Percentiles rank a stretch among this genome's conserved stretches.
Evolutionary conservation across 1,140 invertebrate species (phyloP).

Genomic region (Drosophila sucinea): DNA sequence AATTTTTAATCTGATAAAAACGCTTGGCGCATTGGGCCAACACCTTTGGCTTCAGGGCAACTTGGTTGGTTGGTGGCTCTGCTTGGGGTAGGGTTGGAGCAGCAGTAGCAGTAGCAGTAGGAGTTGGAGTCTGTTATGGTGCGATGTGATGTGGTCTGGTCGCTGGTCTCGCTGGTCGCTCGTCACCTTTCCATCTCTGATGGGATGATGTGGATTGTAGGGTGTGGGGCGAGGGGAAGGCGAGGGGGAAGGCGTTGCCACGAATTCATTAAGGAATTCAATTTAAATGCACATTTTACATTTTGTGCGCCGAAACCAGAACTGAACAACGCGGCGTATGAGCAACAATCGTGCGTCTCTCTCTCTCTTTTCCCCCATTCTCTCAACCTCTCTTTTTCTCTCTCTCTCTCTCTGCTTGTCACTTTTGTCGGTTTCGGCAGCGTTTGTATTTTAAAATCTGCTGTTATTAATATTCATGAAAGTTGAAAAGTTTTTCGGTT

Average conservation of each 20-base stretch:
- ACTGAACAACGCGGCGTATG: constrained; percentile 39
- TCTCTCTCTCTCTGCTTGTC: constrained; percentile 4
- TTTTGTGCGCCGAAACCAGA: constrained; percentile 35
- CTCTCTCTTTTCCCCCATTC: background rate
- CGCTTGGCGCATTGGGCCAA: constrained; percentile 46
- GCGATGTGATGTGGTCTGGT: constrained; percentile 22
- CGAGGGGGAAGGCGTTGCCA: constrained; percentile 32
- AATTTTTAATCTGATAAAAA: constrained; percentile 54
- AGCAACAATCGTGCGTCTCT: constrained; percentile 29
- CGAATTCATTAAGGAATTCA: constrained; percentile 68
- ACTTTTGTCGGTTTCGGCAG: constrained; percentile 5
- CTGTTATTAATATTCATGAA: constrained; percentile 67
- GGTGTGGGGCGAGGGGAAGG: background rate
- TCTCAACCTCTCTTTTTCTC: background rate
- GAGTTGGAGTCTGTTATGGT: background rate
- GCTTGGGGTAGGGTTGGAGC: background rate
- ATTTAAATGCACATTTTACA: constrained; percentile 67
- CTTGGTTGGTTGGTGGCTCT: constrained; percentile 8
- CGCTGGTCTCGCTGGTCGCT: constrained; percentile 6
- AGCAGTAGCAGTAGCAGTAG: too few relatives aligned
- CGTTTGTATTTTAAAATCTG: constrained; percentile 46
- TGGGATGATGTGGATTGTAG: background rate
- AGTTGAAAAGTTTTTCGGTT: constrained; percentile 64
- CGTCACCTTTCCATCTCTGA: constrained; percentile 8
- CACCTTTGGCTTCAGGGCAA: constrained; percentile 32